Evolutionary conservation across 1,140 invertebrate genomes (phyloP), one percentile per base, ranked within the genome.

Genomic region (Drosophila repletoides): DNA sequence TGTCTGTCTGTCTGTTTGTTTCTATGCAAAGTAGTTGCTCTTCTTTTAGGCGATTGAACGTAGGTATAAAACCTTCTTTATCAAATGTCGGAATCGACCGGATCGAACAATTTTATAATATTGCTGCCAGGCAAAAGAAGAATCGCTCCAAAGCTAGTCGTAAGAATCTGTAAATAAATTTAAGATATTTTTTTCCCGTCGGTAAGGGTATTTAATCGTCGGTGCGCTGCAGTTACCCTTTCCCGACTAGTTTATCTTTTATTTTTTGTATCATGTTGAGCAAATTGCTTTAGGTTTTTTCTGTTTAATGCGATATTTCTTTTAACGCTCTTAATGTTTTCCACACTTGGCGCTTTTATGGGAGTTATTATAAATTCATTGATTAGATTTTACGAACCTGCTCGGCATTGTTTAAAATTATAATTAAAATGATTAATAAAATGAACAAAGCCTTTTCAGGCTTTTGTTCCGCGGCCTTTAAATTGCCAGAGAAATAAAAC

Each of bases 361-460:
- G 59, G 53, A 55, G 46, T 75, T 68, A 84, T 86, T 72, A 86
- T 72, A 48, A 24, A 86, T 80, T 86, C 80, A 86, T 86, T 86
- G 79, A 84, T 84, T 86, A 33, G 75, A 12, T 65, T 84, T 84
- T 67, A 80, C 61, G 61, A 66, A 72, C 56, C 29, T 28, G 43
- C 41, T 59, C 9, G 36, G 52, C 67, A 52, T 76, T 67, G 38
- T 56, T 45, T 36, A 51, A 26, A 19, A 49, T 60, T 29, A 51
- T 49, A 60, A 60, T 60, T 60, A 60, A 60, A 60, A 51, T 60
- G 45, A 55, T 55, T 55, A 55, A 55, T 43, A 55, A 55, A 55
- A 55, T 43, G 55, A 59, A 59, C 55, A 48, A 58, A 58, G 29
- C 29, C 21, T 22, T 36, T 22, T 14, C 22, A n/a, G 12, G 26